phyloP scores from a whole-genome alignment of 2,113 vertebrate species.

The Phoxinus phoxinus region DNA sequence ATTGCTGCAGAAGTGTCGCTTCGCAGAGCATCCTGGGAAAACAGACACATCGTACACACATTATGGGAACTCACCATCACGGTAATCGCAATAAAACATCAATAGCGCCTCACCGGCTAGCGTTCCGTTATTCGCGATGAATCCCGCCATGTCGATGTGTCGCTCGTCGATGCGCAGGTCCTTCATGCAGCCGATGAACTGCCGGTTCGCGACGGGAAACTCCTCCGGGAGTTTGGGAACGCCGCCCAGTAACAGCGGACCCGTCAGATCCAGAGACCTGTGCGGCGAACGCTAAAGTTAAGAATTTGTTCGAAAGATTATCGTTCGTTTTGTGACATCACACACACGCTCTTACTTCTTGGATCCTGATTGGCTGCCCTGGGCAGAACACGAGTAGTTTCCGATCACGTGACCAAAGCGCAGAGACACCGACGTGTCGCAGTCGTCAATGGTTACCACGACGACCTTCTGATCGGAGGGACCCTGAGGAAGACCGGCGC shows the following conservation, averaged over 20 bases:
- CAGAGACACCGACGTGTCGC: conserved; percentile 87
- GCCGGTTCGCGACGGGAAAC: conserved; percentile 85
- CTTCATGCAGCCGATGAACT: conserved; percentile 93
- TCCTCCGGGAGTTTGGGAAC: conserved; percentile 90
- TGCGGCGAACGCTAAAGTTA: neutral
- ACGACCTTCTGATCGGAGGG: conserved; percentile 94
- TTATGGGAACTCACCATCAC: neutral
- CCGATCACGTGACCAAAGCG: conserved; percentile 84
- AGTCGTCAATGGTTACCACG: conserved; percentile 89
- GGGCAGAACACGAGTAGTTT: conserved; percentile 91
- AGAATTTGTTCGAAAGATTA: neutral
- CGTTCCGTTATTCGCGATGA: conserved; percentile 95
- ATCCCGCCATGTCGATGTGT: conserved; percentile 88
- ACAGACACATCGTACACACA: neutral
- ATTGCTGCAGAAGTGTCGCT: conserved; percentile 87
- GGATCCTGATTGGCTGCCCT: conserved; percentile 90
- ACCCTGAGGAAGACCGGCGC: conserved; percentile 86
- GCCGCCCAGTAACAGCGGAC: conserved; percentile 89
- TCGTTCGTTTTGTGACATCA: too few relatives aligned
- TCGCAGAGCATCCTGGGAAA: conserved; percentile 85
- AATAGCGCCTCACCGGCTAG: conserved; percentile 77
- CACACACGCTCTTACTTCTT: conserved; percentile 85
- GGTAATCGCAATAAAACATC: too few relatives aligned
- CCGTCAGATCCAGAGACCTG: conserved; percentile 93
- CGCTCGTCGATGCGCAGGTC: conserved; percentile 87